These are phyloP conservation scores for Leptinotarsa defecta DNA, from an alignment of 1,140 invertebrate genomes.

Conservation along the genomic window DNA sequence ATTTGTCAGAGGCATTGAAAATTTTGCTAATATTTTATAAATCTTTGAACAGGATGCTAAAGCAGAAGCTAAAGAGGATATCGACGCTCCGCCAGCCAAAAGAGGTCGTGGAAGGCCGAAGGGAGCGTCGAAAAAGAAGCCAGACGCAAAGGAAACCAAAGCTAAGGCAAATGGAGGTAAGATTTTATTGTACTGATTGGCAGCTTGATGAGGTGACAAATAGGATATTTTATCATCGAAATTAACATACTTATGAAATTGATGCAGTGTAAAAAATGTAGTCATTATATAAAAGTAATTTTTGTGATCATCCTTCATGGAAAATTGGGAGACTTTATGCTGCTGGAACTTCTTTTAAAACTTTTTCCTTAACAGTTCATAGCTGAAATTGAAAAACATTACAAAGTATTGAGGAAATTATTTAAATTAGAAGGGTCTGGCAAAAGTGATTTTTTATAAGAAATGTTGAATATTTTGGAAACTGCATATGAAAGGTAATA, in stretches of 20 bases:
- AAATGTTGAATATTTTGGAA: too few relatives aligned
- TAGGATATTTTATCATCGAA: background rate
- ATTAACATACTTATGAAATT: background rate
- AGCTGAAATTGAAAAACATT: too few relatives aligned
- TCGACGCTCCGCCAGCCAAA: constrained; percentile 37
- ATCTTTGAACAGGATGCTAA: constrained; percentile 27
- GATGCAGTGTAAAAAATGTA: background rate
- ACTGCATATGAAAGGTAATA: too few relatives aligned
- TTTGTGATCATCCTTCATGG: too few relatives aligned
- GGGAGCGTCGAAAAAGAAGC: constrained; percentile 31
- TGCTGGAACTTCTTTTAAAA: too few relatives aligned
- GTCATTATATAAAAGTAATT: background rate
- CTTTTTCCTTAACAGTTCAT: too few relatives aligned
- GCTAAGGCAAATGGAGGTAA: constrained; percentile 41
- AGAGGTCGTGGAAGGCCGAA: constrained; percentile 44
- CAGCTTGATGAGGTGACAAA: background rate
- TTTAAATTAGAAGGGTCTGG: too few relatives aligned
- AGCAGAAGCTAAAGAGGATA: constrained; percentile 35
- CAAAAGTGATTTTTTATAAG: too few relatives aligned
- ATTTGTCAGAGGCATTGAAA: background rate
- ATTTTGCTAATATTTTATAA: background rate
- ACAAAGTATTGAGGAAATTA: too few relatives aligned
- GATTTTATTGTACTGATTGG: constrained; percentile 4
- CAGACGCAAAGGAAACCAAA: constrained; percentile 20
- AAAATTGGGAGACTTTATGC: too few relatives aligned